phyloP scores from a whole-genome alignment of 2,888 invertebrate species.

The Pediacus dermestoides region DNA sequence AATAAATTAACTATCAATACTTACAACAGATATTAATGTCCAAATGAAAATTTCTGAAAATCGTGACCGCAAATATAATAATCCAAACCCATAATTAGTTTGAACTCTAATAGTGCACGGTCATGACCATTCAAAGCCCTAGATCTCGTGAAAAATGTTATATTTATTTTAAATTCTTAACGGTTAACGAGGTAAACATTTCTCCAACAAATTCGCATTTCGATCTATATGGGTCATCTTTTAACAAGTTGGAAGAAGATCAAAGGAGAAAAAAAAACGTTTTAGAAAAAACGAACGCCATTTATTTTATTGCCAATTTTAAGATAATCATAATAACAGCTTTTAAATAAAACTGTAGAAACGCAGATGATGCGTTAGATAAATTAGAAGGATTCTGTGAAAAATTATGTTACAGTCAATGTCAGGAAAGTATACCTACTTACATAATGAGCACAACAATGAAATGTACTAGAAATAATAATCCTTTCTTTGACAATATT shows the following conservation, averaged over 20 bases:
- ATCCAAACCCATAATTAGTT: conserved; percentile 29
- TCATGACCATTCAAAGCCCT: conserved; percentile 26
- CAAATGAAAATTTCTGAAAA: conserved; percentile 26
- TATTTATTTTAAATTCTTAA: conserved; percentile 16
- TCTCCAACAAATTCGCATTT: conserved; percentile 12
- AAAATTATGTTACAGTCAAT: no score
- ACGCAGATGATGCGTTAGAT: no score
- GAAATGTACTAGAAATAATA: no score
- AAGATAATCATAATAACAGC: no score
- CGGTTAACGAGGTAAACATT: conserved; percentile 11
- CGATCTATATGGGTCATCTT: conserved; percentile 8
- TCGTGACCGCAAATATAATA: conserved; percentile 27
- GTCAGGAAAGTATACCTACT: no score
- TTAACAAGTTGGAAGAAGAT: neutral
- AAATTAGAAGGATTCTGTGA: no score
- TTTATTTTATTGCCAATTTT: conserved; percentile 4
- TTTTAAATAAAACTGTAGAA: no score
- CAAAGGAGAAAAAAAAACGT: neutral
- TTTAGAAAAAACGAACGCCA: conserved; percentile 1
- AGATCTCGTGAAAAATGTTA: conserved; percentile 5
- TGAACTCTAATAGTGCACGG: conserved; percentile 31
- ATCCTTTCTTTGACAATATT: no score
- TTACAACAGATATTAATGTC: conserved; percentile 24
- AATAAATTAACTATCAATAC: no score
- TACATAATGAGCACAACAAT: no score